Evolutionary conservation across 2,888 invertebrate genomes (phyloP).

Genomic region (Xestoiulus laeticollis): DNA sequence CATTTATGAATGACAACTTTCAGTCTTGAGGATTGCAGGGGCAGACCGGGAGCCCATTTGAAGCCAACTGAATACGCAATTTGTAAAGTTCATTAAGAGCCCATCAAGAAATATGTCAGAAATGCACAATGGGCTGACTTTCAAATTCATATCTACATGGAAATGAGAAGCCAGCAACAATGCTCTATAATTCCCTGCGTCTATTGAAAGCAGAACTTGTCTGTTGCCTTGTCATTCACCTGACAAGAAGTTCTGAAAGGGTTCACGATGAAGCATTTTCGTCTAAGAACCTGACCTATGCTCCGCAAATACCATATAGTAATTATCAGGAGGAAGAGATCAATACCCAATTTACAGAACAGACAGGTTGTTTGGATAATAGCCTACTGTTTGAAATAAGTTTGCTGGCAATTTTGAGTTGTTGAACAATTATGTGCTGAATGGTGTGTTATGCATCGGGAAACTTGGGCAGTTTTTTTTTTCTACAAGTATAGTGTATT

Average conservation of each 20-base stretch:
- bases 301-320: conserved; percentile 9
- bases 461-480: neutral
- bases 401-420: neutral
- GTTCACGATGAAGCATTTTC: neutral
- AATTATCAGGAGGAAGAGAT: conserved; percentile 6
- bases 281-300: neutral
- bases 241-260: neutral
- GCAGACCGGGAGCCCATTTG: neutral
- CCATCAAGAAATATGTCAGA: conserved; percentile 9
- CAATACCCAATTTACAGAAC: neutral
- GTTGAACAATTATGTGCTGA: neutral
- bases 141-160: neutral
- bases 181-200: neutral
- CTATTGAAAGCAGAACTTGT: neutral
- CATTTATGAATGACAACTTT: no score
- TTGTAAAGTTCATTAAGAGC: conserved; percentile 9
- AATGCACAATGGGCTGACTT: conserved; percentile 9
- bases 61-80: neutral
- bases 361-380: neutral
- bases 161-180: neutral
- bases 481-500: neutral
- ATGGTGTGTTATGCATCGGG: neutral
- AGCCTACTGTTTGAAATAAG: neutral
- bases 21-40: no score
- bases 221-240: neutral